Evolutionary conservation across 2,888 invertebrate species (phyloP).

Genomic region (Aspidiotus rigidus): DNA sequence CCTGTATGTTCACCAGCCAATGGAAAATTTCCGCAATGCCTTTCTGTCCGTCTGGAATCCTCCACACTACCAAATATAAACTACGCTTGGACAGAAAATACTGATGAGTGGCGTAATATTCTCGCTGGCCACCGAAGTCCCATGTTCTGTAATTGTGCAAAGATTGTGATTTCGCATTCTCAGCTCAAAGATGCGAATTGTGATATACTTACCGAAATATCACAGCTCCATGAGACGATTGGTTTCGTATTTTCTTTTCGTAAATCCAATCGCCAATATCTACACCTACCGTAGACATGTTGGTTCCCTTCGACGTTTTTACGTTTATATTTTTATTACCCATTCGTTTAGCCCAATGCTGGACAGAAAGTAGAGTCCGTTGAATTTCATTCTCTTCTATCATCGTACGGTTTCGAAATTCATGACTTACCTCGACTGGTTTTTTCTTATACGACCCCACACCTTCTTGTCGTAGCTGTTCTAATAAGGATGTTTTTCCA

Average conservation of each 20-base stretch:
- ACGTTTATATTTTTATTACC: conserved; percentile 75
- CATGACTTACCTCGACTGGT: conserved; percentile 57
- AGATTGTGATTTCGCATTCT: conserved; percentile 27
- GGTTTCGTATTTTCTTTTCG: conserved; percentile 70
- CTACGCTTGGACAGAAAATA: conserved; percentile 94
- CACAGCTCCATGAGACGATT: conserved; percentile 67
- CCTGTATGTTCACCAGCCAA: conserved; percentile 93
- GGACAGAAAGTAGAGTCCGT: conserved; percentile 40
- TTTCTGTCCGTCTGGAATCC: conserved; percentile 78
- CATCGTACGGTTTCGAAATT: not conserved
- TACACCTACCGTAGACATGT: conserved; percentile 92
- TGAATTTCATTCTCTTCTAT: not conserved
- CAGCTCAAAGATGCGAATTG: conserved; percentile 33
- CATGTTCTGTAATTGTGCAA: conserved; percentile 58
- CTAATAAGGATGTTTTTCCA: conserved; percentile 85
- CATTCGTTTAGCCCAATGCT: conserved; percentile 94
- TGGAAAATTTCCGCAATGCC: conserved; percentile 84
- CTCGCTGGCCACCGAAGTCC: conserved; percentile 98
- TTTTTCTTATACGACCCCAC: conserved; percentile 60
- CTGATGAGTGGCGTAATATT: conserved; percentile 97
- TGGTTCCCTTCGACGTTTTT: conserved; percentile 64
- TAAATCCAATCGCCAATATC: conserved; percentile 93
- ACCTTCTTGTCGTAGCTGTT: conserved; percentile 79
- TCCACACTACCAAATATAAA: conserved; percentile 91
- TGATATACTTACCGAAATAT: conserved; percentile 51